Percentiles rank a stretch among this genome's conserved stretches.
Conservation (phyloP, 2,797 vertebrate genomes). For the Fratercula arctica region DNA sequence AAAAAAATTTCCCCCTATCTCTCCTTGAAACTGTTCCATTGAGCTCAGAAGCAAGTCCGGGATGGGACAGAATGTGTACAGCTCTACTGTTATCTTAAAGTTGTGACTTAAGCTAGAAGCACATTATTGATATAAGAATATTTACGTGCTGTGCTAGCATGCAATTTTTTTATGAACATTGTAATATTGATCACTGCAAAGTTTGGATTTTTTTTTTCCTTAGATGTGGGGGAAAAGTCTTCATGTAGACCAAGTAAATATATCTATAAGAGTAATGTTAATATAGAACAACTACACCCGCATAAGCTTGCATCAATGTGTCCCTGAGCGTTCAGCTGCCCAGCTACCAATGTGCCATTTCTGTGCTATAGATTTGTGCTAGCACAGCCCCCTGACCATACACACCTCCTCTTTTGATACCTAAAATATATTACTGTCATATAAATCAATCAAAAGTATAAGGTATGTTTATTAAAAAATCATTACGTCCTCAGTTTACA, state of each 20-base stretch:
- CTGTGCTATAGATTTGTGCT: background rate
- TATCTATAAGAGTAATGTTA: background rate
- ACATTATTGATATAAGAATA: background rate
- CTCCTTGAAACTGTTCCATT: background rate
- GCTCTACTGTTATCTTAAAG: background rate
- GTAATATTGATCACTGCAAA: background rate
- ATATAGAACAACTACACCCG: background rate
- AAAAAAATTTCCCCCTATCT: background rate
- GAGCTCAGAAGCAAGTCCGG: background rate
- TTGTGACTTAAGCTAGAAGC: background rate
- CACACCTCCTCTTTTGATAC: background rate
- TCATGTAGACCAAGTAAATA: background rate
- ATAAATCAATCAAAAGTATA: background rate
- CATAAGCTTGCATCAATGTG: background rate
- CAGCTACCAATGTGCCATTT: background rate
- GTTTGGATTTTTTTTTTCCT: background rate
- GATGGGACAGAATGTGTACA: background rate
- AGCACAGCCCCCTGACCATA: background rate
- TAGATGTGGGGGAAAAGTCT: background rate
- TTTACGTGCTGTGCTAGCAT: background rate
- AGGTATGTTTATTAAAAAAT: slow-evolving; percentile 20
- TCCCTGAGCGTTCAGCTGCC: background rate
- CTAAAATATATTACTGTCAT: background rate
- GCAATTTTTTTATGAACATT: background rate
- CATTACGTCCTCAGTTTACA: background rate